phyloP scores from a whole-genome alignment of 1,140 invertebrate genomes.

The Pseudomyrmex concolor region DNA sequence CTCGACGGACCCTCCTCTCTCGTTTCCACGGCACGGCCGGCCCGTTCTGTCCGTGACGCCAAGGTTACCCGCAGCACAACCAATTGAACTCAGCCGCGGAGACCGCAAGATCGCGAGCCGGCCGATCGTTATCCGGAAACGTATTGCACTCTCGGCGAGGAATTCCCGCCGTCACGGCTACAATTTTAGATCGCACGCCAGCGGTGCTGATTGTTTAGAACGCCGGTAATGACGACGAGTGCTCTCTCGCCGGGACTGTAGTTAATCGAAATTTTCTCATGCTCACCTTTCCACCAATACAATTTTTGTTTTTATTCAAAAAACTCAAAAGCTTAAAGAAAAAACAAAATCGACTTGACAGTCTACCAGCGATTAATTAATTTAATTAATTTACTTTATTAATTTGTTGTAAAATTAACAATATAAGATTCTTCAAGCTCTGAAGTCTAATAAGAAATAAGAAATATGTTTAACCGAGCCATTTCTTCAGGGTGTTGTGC shows the following conservation, averaged over 20 bases:
- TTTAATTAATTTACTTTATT: too few species aligned
- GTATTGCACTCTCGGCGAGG: constrained; percentile 45
- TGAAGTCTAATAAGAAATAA: too few species aligned
- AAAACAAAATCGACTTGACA: too few species aligned
- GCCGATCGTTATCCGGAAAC: constrained; percentile 69
- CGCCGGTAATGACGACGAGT: constrained; percentile 13
- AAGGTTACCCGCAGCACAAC: constrained; percentile 58
- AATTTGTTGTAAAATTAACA: too few species aligned
- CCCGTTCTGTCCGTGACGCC: constrained; percentile 28
- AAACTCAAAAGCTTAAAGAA: too few species aligned
- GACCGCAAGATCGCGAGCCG: constrained; percentile 65
- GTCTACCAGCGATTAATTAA: too few species aligned
- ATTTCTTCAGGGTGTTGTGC: too few species aligned
- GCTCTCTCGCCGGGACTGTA: neutral
- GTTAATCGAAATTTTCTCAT: neutral
- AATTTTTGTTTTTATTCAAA: too few species aligned
- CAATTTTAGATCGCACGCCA: constrained; percentile 48
- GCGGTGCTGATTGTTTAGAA: constrained; percentile 33
- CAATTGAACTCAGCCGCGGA: constrained; percentile 66
- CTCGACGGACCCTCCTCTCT: neutral
- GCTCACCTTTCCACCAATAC: neutral
- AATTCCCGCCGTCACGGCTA: constrained; percentile 7
- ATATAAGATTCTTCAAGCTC: too few species aligned
- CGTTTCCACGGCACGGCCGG: constrained; percentile 18
- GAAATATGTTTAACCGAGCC: too few species aligned